These are phyloP conservation scores for Dicycla oo DNA, from an alignment of 2,888 invertebrate species.

Conservation along the genomic window DNA sequence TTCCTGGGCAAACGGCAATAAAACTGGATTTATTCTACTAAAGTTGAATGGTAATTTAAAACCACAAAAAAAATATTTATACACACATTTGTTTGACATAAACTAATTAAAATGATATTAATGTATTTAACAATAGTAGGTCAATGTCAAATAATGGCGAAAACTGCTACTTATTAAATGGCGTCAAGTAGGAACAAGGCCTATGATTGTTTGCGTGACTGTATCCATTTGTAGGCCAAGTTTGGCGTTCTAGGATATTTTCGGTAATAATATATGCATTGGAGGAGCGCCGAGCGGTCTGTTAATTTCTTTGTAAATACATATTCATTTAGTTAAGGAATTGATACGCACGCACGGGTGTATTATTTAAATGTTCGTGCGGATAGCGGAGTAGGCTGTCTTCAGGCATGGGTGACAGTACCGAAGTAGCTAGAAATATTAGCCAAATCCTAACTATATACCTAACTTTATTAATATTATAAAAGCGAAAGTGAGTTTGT, in stretches of 20 bases:
- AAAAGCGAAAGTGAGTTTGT: no score
- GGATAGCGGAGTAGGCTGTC: background rate
- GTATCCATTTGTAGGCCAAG: conserved; percentile 73
- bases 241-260: conserved; percentile 76
- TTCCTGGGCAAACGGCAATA: background rate
- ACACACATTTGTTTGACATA: background rate
- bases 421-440: background rate
- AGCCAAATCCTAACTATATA: no score
- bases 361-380: background rate
- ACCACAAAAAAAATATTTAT: background rate
- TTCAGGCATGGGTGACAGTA: background rate
- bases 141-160: conserved; percentile 56
- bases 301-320: conserved; percentile 61
- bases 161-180: conserved; percentile 56
- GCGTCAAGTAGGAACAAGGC: conserved; percentile 65
- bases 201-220: conserved; percentile 76
- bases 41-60: conserved; percentile 3
- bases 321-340: conserved; percentile 42
- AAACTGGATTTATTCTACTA: background rate
- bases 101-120: conserved; percentile 17
- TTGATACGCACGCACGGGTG: conserved; percentile 39
- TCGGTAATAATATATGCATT: conserved; percentile 68
- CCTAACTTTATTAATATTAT: no score
- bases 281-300: conserved; percentile 68
- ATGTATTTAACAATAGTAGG: conserved; percentile 40